phyloP scores from a whole-genome alignment of 2,888 invertebrate genomes.

The Leucoptera coffeella region DNA sequence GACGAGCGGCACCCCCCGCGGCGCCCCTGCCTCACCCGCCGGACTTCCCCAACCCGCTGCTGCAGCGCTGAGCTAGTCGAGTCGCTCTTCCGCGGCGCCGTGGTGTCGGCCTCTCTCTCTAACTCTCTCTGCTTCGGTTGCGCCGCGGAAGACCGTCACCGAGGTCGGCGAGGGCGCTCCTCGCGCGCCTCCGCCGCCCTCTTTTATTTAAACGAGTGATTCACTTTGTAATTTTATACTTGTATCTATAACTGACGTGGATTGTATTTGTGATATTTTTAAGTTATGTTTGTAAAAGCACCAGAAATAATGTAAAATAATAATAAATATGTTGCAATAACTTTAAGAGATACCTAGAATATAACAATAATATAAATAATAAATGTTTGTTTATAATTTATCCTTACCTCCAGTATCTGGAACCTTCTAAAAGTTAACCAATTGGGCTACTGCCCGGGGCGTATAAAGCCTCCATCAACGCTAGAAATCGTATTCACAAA shows the following conservation, averaged over 20 bases:
- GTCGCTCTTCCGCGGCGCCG: constrained; percentile 50
- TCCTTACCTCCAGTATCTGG: no score
- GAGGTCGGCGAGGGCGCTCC: constrained; percentile 39
- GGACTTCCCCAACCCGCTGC: constrained; percentile 91
- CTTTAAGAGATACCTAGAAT: constrained; percentile 13
- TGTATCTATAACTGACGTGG: constrained; percentile 29
- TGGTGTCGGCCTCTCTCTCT: constrained; percentile 44
- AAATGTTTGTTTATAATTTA: constrained; percentile 1
- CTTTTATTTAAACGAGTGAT: constrained; percentile 18
- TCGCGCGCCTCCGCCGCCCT: constrained; percentile 41
- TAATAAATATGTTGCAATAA: no score
- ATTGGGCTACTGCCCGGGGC: no score
- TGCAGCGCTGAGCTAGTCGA: constrained; percentile 48
- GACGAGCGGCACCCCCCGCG: constrained; percentile 78
- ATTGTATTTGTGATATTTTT: constrained; percentile 51
- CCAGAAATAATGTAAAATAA: constrained; percentile 42
- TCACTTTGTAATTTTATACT: constrained; percentile 16
- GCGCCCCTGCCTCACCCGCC: constrained; percentile 92
- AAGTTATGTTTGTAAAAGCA: constrained; percentile 31
- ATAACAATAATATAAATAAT: constrained; percentile 13
- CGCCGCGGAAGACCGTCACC: constrained; percentile 49
- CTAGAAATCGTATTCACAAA: no score
- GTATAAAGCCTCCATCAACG: no score
- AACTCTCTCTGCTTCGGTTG: constrained; percentile 33
- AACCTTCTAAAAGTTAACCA: no score